phyloP scores from a whole-genome alignment of 2,113 vertebrate genomes.

The Cheilinus undulatus region DNA sequence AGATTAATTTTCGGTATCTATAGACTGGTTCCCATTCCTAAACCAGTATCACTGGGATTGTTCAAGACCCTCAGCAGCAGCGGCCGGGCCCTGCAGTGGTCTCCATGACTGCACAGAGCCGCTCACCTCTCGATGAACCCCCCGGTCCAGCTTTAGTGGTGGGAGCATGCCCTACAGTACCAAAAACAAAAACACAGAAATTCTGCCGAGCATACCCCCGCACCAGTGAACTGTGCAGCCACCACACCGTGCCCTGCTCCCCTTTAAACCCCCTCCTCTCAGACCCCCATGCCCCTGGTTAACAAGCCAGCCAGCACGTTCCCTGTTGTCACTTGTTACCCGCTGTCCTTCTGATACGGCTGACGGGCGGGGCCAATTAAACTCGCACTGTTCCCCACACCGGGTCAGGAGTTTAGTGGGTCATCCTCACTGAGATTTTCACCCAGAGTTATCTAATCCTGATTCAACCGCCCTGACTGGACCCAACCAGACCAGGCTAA shows the following conservation, averaged over 20 bases:
- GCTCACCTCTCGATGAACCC: slow-evolving; percentile 84
- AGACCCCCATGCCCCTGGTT: slow-evolving; percentile 72
- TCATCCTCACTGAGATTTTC: slow-evolving; percentile 61
- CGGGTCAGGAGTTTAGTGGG: slow-evolving; percentile 86
- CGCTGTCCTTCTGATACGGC: slow-evolving; percentile 66
- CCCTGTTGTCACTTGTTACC: slow-evolving; percentile 75
- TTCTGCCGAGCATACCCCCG: slow-evolving; percentile 64
- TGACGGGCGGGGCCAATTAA: slow-evolving; percentile 77
- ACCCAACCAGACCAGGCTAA: slow-evolving; percentile 32
- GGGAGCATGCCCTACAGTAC: slow-evolving; percentile 53
- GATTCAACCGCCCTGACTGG: slow-evolving; percentile 28
- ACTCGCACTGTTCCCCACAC: slow-evolving; percentile 75
- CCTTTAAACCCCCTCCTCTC: slow-evolving; percentile 31
- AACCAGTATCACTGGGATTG: background rate
- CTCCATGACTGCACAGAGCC: slow-evolving; percentile 55
- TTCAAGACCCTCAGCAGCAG: slow-evolving; percentile 3
- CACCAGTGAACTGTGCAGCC: slow-evolving; percentile 77
- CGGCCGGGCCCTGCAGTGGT: slow-evolving; percentile 34
- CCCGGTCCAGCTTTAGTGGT: slow-evolving; percentile 56
- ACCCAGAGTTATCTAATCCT: slow-evolving; percentile 73
- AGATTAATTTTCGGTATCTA: background rate
- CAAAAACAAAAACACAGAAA: slow-evolving; percentile 66
- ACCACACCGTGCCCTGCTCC: slow-evolving; percentile 53
- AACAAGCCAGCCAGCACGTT: slow-evolving; percentile 79
- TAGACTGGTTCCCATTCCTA: slow-evolving; percentile 3